These are phyloP conservation scores for Mamestra configurata DNA, from an alignment of 1,140 invertebrate species.

Conservation along the genomic window DNA sequence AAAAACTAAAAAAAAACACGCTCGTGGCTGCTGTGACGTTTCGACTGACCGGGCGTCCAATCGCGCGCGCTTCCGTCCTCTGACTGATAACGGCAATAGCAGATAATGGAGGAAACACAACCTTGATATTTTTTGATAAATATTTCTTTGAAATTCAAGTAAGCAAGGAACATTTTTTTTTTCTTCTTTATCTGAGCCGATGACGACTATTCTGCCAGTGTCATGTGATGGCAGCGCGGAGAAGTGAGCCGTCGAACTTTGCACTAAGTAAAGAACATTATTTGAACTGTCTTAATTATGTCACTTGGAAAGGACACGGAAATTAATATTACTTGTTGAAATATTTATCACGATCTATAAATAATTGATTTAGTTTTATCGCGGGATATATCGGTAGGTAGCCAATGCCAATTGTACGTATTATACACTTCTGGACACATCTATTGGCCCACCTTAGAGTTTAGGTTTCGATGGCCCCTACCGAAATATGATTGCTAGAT, in stretches of 20 bases:
- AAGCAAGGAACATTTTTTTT: no score
- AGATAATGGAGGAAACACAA: slow-evolving; percentile 68
- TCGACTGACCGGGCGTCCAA: slow-evolving; percentile 63
- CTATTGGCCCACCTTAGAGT: no score
- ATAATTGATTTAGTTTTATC: neutral
- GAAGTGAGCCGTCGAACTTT: no score
- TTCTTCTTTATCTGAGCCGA: no score
- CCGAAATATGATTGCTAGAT: no score
- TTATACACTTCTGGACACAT: no score
- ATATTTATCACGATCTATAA: neutral
- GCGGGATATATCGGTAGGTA: neutral
- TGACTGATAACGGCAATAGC: slow-evolving; percentile 76
- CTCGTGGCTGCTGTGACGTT: neutral
- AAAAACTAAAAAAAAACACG: slow-evolving; percentile 23
- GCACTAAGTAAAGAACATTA: no score
- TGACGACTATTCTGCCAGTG: no score
- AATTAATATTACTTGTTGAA: neutral
- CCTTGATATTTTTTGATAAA: slow-evolving; percentile 34
- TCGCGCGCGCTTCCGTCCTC: slow-evolving; percentile 65
- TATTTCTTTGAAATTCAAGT: slow-evolving; percentile 25
- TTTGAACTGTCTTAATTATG: neutral
- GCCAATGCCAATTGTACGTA: neutral
- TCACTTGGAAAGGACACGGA: neutral
- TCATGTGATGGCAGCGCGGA: no score
- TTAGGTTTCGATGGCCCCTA: no score